phyloP scores from a whole-genome alignment of 2,113 vertebrate species.

The Danio rerio region GRCz12tu NC_133197.1:10758001-10758500 shows the following conservation, averaged over 20 bases:
- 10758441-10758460: no score
- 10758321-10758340: no score
- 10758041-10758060: background rate
- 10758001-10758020: background rate
- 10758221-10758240: conserved; percentile 24
- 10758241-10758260: conserved; percentile 2
- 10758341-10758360: no score
- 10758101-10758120: background rate
- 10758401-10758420: no score
- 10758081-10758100: background rate
- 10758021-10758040: background rate
- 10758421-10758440: no score
- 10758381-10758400: no score
- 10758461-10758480: no score
- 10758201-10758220: conserved; percentile 42
- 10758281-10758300: conserved; percentile 13
- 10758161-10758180: background rate
- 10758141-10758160: conserved; percentile 3
- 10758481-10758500: no score
- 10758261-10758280: conserved; percentile 8
- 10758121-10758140: background rate
- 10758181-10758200: conserved; percentile 22
- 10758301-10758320: no score
- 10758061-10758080: background rate
- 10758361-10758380: no score